These are phyloP conservation scores for Andrena dorsata DNA, from an alignment of 2,888 invertebrate species.

Conservation along the genomic window DNA sequence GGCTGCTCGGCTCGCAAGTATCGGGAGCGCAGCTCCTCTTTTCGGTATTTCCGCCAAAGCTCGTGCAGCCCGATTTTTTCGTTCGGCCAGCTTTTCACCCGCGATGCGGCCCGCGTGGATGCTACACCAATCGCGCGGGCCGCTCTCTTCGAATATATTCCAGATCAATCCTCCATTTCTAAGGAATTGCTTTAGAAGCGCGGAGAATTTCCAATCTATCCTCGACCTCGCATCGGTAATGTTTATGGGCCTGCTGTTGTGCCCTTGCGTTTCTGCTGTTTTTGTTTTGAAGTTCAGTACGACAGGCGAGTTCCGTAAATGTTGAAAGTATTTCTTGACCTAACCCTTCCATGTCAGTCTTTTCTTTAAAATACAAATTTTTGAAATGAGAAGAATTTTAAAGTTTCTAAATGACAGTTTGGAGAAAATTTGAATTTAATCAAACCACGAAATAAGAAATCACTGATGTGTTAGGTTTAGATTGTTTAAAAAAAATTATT, in stretches of 20 bases:
- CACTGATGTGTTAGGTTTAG: no score
- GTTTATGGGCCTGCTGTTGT: neutral
- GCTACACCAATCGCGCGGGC: constrained; percentile 27
- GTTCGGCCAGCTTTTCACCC: constrained; percentile 50
- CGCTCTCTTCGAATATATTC: constrained; percentile 34
- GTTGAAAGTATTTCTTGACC: neutral
- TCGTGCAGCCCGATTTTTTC: constrained; percentile 14
- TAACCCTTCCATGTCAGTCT: no score
- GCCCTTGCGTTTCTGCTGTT: neutral
- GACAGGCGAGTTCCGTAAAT: neutral
- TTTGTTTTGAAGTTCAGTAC: neutral
- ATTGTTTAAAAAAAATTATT: no score
- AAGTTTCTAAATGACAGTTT: no score
- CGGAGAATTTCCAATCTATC: constrained; percentile 18
- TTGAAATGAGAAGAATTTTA: no score
- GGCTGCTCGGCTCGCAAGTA: constrained; percentile 49
- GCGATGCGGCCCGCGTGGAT: constrained; percentile 9
- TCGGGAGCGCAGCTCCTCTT: constrained; percentile 50
- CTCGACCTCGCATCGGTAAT: constrained; percentile 1
- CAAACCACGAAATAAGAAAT: no score
- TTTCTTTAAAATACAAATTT: no score
- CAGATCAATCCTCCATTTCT: constrained; percentile 44
- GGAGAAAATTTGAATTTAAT: no score
- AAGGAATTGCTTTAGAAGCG: constrained; percentile 28
- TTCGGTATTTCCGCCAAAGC: constrained; percentile 55